Base-by-base conservation (phyloP, 2,797 vertebrate genomes). In the Premnoplex brunnescens region DNA sequence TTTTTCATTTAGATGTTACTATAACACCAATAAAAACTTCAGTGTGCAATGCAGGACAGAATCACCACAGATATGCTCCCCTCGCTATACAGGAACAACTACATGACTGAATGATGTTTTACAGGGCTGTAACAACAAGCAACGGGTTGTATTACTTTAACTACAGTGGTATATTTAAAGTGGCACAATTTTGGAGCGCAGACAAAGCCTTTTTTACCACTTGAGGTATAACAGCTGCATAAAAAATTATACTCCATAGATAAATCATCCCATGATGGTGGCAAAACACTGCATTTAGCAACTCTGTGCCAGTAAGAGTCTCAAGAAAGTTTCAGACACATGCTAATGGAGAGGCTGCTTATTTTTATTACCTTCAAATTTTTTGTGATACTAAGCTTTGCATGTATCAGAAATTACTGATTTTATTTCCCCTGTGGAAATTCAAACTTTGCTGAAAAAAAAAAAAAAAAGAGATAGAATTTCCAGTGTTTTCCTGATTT, bases 171-270 rank as follows among this genome's bases (percentile, higher is more conserved):
- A 88, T 83, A 95, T 89, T 95, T 94, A 88, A 94, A 95, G 71
- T 85, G 88, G 67, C 81, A 93, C 78, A 44, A 66, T 85, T 91
- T 54, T 69, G 66, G 63, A 93, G 64, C 8, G 15, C 68, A 79
- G 78, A 76, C 74, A 91, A 92, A 83, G 71, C 55, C 75, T 84
- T 91, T 89, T 89, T 96, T 95, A 93, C 72, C 58, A 79, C 90
- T 85, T 85, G 51, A 82, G 58, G 63, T 93, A 39, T 79, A 95
- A 91, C 59, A 91, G 82, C 67, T 91, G 67, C 87, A 82, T 91
- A 82, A 95, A 95, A 95, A 85, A 84, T 59, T 85, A 79, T 58
- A 76, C 72, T 85, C 79, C 63, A 32, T 9, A 62, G 68, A 91
- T 92, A 93, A 95, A 95, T 89, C 91, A 88, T 49, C 68, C 73